Evolutionary conservation across 1,140 invertebrate genomes (phyloP), one percentile per base, ranked within the genome.

Genomic region (Tetranychus cinnabarinus): DNA sequence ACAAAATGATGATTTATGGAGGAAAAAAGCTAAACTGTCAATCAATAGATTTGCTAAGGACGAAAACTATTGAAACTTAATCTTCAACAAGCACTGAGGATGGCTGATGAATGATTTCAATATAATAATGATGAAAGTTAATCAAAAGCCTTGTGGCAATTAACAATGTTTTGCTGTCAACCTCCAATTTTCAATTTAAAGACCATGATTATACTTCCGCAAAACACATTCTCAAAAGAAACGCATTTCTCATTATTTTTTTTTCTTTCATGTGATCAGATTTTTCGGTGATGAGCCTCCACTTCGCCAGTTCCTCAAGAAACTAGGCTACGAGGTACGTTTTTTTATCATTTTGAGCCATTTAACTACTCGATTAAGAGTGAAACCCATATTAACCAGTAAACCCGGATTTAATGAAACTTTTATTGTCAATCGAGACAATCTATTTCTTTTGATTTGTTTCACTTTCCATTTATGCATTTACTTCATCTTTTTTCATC

Each of bases 281-380:
- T 91, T 92, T 78, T 93, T 92, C 74, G 88, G 88, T 12, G 85
- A 88, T 71, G 88, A 93, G 70, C 88, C 87, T 12, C 77, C 91
- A 47, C 79, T 93, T 70, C 78, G 86, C 71, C 77, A 91, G 34
- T 92, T 91, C 74, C 77, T 93, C 50, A 83, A 87, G 72, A 88
- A 88, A 76, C 78, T 93, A 62, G 88, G 88, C 65, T 93, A 91
- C 76, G 88, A 91, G 81, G 88, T 90, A 75, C 75, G 65, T 42
- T 61, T 31, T 52, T 23, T 23, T 23, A 23, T 23, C 23, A 23
- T 23, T 23, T 23, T 23, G 23, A 23, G 23, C 23, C 23, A 42
- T 42, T 42, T 42, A 42, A 5, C 5, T 6, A 42, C 0, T 42
- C 39, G 39, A 42, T 42, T 42, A 42, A 42, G 5, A 42, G 10